Evolutionary conservation across 2,797 vertebrate species (phyloP).

Genomic region (Hemitrygon akajei): DNA sequence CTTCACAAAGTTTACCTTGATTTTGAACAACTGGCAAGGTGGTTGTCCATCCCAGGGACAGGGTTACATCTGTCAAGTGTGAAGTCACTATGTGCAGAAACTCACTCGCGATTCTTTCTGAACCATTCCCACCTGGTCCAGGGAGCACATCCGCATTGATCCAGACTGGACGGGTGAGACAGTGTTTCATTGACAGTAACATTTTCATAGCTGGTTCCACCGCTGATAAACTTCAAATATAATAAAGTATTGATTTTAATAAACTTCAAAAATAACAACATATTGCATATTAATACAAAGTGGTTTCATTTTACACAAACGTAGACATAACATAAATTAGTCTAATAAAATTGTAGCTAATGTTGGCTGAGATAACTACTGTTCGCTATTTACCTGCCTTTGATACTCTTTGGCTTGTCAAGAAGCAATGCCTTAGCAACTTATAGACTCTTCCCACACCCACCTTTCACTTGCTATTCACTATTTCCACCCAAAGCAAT

Average conservation of each 20-base stretch:
- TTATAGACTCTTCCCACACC: too few relatives aligned
- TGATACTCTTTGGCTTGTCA: too few relatives aligned
- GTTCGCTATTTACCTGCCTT: too few relatives aligned
- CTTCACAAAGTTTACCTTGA: constrained; percentile 45
- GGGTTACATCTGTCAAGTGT: constrained; percentile 59
- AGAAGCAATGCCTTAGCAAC: too few relatives aligned
- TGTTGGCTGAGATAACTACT: too few relatives aligned
- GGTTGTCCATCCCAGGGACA: constrained; percentile 85
- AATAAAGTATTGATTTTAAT: constrained; percentile 39
- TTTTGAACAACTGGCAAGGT: constrained; percentile 49
- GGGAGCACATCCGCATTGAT: constrained; percentile 80
- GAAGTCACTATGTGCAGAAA: constrained; percentile 52
- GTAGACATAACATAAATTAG: not conserved
- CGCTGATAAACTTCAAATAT: constrained; percentile 60
- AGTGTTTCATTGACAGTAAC: constrained; percentile 52
- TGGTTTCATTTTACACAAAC: not conserved
- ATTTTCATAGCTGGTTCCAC: constrained; percentile 65
- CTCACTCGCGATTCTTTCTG: constrained; percentile 57
- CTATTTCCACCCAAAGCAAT: too few relatives aligned
- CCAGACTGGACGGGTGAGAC: constrained; percentile 64
- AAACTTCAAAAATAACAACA: constrained; percentile 55
- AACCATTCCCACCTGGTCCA: constrained; percentile 66
- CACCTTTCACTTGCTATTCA: too few relatives aligned
- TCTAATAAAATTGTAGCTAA: too few relatives aligned
- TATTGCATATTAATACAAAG: not conserved